phyloP scores from a whole-genome alignment of 2,113 vertebrate genomes.

The Galemys pyrenaicus region DNA sequence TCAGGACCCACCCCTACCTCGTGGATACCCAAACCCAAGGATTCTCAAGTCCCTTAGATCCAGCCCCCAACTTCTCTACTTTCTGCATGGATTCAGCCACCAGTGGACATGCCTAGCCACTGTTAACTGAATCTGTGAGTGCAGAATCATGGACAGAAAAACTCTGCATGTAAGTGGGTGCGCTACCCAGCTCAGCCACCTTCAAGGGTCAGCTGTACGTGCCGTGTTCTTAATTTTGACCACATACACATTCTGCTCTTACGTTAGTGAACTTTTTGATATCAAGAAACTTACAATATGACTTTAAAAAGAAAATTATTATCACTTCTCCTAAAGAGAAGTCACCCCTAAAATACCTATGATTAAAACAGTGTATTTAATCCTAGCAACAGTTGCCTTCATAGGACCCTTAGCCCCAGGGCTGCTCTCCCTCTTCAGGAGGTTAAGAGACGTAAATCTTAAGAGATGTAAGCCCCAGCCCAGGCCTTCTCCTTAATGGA shows the following conservation, averaged over 20 bases:
- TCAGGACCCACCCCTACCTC: too few relatives aligned
- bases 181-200: too few relatives aligned
- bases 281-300: neutral
- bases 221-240: neutral
- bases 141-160: too few relatives aligned
- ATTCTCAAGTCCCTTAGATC: too few relatives aligned
- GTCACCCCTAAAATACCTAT: neutral
- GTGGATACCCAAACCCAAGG: too few relatives aligned
- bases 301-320: neutral
- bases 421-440: neutral
- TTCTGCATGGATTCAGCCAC: too few relatives aligned
- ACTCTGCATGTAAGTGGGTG: too few relatives aligned
- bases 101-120: too few relatives aligned
- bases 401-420: neutral
- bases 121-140: too few relatives aligned
- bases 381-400: neutral
- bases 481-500: neutral
- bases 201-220: too few relatives aligned
- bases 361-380: neutral
- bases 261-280: neutral
- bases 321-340: neutral
- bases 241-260: neutral
- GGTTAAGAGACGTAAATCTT: neutral
- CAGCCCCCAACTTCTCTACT: too few relatives aligned
- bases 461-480: neutral